phyloP scores from a whole-genome alignment of 2,888 invertebrate genomes.

The Automeris io region DNA sequence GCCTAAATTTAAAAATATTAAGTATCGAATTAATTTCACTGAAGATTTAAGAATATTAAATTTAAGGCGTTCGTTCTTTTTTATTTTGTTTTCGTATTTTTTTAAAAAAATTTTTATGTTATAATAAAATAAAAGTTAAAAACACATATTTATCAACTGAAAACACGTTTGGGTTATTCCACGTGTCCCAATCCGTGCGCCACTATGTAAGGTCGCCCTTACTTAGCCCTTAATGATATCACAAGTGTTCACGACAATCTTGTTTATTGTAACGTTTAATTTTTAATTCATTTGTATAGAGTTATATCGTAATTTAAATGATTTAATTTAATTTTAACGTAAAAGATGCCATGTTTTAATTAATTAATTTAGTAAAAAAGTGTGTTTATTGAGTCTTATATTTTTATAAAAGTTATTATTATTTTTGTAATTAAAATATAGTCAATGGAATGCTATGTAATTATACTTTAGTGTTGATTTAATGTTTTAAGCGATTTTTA shows the following conservation, averaged over 20 bases:
- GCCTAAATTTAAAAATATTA: no score
- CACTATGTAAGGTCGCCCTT: not conserved
- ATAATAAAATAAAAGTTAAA: no score
- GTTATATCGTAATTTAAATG: slow-evolving; percentile 28
- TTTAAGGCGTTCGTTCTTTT: no score
- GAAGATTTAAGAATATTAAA: no score
- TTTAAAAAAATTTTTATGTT: no score
- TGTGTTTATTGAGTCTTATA: slow-evolving; percentile 70
- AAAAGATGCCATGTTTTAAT: slow-evolving; percentile 72
- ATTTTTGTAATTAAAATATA: slow-evolving; percentile 64
- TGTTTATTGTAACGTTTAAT: slow-evolving; percentile 25
- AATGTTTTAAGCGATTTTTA: slow-evolving; percentile 54
- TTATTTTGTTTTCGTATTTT: no score
- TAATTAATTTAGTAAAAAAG: slow-evolving; percentile 53
- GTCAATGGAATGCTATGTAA: slow-evolving; percentile 63
- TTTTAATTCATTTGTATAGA: slow-evolving; percentile 29
- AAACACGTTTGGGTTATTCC: no score
- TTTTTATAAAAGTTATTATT: slow-evolving; percentile 72
- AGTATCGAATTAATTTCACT: no score
- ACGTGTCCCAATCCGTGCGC: not conserved
- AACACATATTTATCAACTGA: no score
- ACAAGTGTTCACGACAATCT: slow-evolving; percentile 42
- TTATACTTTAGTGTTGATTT: slow-evolving; percentile 69
- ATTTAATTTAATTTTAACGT: slow-evolving; percentile 26
- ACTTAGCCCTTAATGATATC: slow-evolving; percentile 15